Evolutionary conservation across 2,888 invertebrate genomes (phyloP).

Genomic region (Pheosia tremula): DNA sequence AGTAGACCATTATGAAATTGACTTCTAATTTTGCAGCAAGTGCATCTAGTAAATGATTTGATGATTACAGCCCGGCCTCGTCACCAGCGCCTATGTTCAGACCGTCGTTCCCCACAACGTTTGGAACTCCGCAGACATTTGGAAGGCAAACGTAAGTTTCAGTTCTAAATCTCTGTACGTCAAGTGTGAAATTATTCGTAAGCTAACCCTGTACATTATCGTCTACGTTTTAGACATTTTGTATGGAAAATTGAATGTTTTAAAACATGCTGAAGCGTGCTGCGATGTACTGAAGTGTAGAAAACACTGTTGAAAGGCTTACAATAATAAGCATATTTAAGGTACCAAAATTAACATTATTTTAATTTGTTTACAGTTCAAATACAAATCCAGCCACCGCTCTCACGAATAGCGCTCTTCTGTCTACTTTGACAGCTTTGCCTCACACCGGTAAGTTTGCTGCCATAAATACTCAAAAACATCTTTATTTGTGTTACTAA

Average conservation of each 20-base stretch:
- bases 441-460: constrained; percentile 69
- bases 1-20: too few relatives aligned
- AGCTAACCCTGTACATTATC: too few relatives aligned
- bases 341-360: background rate
- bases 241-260: too few relatives aligned
- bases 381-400: constrained; percentile 66
- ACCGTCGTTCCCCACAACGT: constrained; percentile 89
- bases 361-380: constrained; percentile 55
- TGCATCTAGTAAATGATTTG: background rate
- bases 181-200: too few relatives aligned
- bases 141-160: constrained; percentile 72
- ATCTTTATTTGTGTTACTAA: too few relatives aligned
- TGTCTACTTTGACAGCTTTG: constrained; percentile 73
- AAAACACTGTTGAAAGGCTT: too few relatives aligned
- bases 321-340: too few relatives aligned
- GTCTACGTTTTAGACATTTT: too few relatives aligned
- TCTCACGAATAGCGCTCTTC: constrained; percentile 70
- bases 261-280: too few relatives aligned
- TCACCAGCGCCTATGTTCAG: constrained; percentile 88
- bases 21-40: too few relatives aligned
- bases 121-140: constrained; percentile 84
- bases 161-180: background rate
- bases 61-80: constrained; percentile 82
- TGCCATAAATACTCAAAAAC: too few relatives aligned
- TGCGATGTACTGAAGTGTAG: too few relatives aligned